Conservation (phyloP, 2,888 invertebrate genomes). For the Ganaspis brasiliensis region DNA sequence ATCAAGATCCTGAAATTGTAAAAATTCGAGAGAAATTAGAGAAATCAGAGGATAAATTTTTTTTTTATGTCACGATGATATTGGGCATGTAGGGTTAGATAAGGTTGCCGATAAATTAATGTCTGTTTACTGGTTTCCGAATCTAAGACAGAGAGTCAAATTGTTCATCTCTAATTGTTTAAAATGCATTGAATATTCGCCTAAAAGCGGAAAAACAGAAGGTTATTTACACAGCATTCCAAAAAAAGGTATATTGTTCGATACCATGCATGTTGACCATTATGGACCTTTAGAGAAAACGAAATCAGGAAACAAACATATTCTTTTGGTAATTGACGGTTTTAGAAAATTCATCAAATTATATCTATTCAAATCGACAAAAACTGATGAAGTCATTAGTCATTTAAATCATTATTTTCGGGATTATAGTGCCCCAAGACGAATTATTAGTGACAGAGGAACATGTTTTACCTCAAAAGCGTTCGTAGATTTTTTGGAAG, state of each 20-base stretch:
- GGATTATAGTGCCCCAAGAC: background rate
- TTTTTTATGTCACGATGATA: too few relatives aligned
- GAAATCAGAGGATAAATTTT: too few relatives aligned
- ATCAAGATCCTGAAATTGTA: too few relatives aligned
- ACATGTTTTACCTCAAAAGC: background rate
- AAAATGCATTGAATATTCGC: constrained; percentile 65
- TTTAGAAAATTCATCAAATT: background rate
- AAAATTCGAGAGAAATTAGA: too few relatives aligned
- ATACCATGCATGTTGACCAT: background rate
- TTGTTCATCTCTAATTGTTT: constrained; percentile 67
- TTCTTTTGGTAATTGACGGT: background rate
- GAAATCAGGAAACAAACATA: background rate
- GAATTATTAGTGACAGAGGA: background rate
- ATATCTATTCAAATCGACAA: background rate
- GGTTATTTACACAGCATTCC: background rate
- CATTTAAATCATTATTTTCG: background rate
- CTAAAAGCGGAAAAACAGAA: constrained; percentile 13
- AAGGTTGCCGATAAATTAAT: too few relatives aligned
- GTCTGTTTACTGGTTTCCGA: constrained; percentile 64
- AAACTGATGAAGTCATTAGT: background rate
- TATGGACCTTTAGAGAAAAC: background rate
- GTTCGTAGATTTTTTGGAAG: too few relatives aligned
- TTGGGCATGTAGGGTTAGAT: too few relatives aligned
- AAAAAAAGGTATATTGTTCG: background rate
- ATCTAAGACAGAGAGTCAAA: constrained; percentile 59